phyloP scores from a whole-genome alignment of 2,113 vertebrate genomes.

The Uria lomvia region DNA sequence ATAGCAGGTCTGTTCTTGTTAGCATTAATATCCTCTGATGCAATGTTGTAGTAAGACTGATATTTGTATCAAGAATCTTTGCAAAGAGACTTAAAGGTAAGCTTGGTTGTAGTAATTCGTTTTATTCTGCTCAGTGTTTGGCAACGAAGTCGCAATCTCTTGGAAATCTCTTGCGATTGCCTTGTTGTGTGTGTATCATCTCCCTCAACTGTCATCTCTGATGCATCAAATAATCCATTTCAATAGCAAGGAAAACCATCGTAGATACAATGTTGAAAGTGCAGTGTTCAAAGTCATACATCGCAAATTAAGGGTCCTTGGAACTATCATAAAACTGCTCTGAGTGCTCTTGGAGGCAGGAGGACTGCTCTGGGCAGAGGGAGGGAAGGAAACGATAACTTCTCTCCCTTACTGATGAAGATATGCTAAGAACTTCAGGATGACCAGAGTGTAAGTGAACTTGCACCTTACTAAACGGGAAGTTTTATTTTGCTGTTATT shows the following conservation, averaged over 20 bases:
- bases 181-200: background rate
- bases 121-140: background rate
- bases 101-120: background rate
- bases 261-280: rapidly evolving
- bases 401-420: background rate
- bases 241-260: background rate
- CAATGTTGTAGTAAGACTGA: background rate
- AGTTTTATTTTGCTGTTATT: background rate
- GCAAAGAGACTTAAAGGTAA: background rate
- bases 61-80: background rate
- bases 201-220: background rate
- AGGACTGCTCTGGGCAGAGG: background rate
- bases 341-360: background rate
- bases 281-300: background rate
- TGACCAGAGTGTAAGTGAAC: background rate
- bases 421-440: background rate
- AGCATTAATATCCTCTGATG: background rate
- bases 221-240: background rate
- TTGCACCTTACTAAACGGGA: background rate
- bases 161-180: background rate
- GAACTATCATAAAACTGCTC: background rate
- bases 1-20: background rate
- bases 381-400: background rate
- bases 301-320: background rate
- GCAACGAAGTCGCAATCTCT: background rate